Base-by-base conservation (phyloP, 2,113 vertebrate species). In the Psittacara wagleri region DNA sequence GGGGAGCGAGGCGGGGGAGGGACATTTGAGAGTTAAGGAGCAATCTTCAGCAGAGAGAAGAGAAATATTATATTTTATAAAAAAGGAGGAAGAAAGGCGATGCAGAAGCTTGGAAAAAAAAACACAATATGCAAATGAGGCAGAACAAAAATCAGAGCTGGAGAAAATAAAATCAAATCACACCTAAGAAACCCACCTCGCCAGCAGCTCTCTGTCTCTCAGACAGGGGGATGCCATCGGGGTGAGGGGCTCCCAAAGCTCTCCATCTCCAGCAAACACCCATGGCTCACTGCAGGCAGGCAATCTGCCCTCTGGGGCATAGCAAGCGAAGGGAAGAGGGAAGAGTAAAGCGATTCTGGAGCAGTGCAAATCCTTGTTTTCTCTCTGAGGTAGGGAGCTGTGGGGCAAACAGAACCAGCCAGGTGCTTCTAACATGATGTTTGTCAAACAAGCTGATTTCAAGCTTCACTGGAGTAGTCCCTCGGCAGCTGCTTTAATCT, bases 21-120 rank as follows among this genome's bases (percentile, higher is more conserved):
- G 91, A 93, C 95, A 95, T 97, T 95, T 94, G 95, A 96, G 94
- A 96, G 92, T 92, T 96, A 96, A 83, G 91, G 74, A 97, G 95
- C 79, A 90, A 94, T 96, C 95, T 96, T 94, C 84, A 93, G 93
- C 67, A 91, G 94, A 91, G 69, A 75, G 85, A 90, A 90, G 82
- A 91, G 88, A 94, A 86, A 59, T 59, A 59, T 7, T 59, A 59
- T 59, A 24, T 59, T 35, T 59, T 95, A 75, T 25, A 76, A 83
- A 75, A 49, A 20, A 17, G 17, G 29, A 81, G 39, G 74, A 76
- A 91, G 88, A 96, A 97, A 96, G 57, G 49, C 93, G 92, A 96
- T 88, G 94, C 92, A 96, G 84, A 97, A 86, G 86, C 95, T 96
- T 96, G 83, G 61, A 9, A 57, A 90, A 83, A 25, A 79, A 93